Conservation (phyloP, 2,888 invertebrate genomes). For the Pristionchus fissidentatus region DNA sequence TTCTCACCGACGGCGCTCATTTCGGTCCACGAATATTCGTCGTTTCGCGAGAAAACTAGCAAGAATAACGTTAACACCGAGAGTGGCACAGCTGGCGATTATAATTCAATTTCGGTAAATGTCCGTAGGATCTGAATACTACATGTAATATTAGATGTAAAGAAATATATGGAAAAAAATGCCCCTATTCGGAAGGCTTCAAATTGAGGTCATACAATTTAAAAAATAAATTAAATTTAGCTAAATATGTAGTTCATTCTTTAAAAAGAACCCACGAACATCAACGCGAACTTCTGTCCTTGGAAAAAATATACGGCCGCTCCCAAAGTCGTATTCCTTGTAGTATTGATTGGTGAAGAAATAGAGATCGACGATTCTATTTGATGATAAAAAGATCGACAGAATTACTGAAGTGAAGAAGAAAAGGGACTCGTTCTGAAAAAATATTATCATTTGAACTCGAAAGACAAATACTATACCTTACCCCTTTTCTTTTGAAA, state of each 20-base stretch:
- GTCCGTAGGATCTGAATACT: background rate
- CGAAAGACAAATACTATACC: background rate
- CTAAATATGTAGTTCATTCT: background rate
- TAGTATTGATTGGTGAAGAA: slow-evolving; percentile 10
- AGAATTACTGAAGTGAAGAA: background rate
- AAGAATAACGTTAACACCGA: background rate
- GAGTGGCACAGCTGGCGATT: background rate
- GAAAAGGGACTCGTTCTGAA: background rate
- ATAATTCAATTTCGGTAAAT: background rate
- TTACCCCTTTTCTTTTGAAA: background rate
- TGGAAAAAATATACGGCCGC: background rate
- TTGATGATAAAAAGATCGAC: background rate
- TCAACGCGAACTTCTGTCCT: background rate
- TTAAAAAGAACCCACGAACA: background rate
- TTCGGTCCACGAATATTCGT: background rate
- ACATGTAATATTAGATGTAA: too few species aligned
- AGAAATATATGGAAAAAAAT: too few species aligned
- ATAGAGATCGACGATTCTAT: background rate
- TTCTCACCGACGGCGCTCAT: background rate
- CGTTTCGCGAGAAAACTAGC: background rate
- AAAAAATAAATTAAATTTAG: background rate
- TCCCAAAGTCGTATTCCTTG: background rate
- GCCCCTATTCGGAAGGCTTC: too few species aligned
- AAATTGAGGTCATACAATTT: too few species aligned
- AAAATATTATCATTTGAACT: background rate